Percentiles rank a stretch among this genome's conserved stretches.
phyloP scores from a whole-genome alignment of 2,888 invertebrate genomes.

The Danaus chrysippus region DNA sequence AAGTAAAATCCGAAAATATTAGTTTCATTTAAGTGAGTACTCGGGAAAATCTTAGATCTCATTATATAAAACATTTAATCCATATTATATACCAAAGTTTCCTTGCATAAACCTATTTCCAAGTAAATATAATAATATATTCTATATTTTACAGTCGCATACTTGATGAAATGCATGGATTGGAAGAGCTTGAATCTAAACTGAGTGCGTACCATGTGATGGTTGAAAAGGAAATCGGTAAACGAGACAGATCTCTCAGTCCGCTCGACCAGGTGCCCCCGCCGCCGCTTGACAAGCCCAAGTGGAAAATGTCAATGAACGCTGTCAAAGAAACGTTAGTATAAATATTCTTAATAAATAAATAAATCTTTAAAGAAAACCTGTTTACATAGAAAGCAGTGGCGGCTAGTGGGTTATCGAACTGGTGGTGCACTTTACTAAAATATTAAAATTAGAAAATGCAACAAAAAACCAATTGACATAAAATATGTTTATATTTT shows the following conservation, averaged over 20 bases:
- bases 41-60: no score
- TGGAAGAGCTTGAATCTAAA: constrained; percentile 87
- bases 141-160: constrained; percentile 55
- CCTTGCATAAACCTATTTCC: no score
- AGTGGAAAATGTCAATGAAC: constrained; percentile 86
- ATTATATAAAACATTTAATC: constrained; percentile 1
- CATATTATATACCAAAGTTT: neutral
- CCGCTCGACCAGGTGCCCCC: constrained; percentile 71
- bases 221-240: constrained; percentile 82
- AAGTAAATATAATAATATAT: neutral
- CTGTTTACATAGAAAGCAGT: no score
- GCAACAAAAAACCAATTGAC: no score
- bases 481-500: no score
- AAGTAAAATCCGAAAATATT: no score
- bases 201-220: constrained; percentile 88
- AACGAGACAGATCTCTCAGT: constrained; percentile 68
- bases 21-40: no score
- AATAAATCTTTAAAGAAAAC: no score
- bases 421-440: no score
- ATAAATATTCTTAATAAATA: constrained; percentile 3
- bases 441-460: no score
- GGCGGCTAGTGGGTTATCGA: no score
- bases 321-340: constrained; percentile 76
- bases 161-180: constrained; percentile 84
- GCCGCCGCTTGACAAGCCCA: constrained; percentile 76